Base-by-base conservation (phyloP, 2,113 vertebrate species). In the Micromys minutus region DNA sequence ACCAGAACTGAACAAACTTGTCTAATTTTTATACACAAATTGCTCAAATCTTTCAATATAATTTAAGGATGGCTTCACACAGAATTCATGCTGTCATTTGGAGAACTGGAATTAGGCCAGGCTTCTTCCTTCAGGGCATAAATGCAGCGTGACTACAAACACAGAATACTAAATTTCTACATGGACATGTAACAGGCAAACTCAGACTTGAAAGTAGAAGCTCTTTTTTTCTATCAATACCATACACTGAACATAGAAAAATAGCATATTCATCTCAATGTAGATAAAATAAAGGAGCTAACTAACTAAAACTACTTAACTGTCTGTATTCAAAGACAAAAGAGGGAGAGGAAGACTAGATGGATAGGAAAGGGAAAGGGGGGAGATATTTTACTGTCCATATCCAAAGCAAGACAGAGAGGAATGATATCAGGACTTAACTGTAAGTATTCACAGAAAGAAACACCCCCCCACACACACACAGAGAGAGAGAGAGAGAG, bases 1-100 rank as follows among this genome's bases (percentile, higher is more conserved):
- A 19, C 22, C 47, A 42, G 45, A 90, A 83, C 63, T 12, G 45
- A 77, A 92, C 22, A 72, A 83, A 63, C 29, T 77, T 89, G 42
- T 72, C 57, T 91, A 71, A 87, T 83, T 94, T 21, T 36, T 71
- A 63, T 61, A 50, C 72, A 90, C 39, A 67, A 89, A 52, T n/a
- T n/a, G n/a, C n/a, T n/a, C n/a, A n/a, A n/a, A 71, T 83, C 69
- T 55, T 55, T 89, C 63, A 86, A 93, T 65, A 19, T 87, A 87
- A 96, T 91, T 84, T 45, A 63, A 63, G 22, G 80, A 45, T 71
- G 86, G 22, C 71, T 81, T 93, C 94, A 95, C 45, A 36, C 61
- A 91, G 50, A 93, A 85, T 45, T 22, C 15, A 57, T 10, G 86
- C 15, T 93, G n/a, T 88, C 42, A 81, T 93, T 93, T 55, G 95